Conservation (phyloP, 2,113 vertebrate species). For the Oriolus oriolus region DNA sequence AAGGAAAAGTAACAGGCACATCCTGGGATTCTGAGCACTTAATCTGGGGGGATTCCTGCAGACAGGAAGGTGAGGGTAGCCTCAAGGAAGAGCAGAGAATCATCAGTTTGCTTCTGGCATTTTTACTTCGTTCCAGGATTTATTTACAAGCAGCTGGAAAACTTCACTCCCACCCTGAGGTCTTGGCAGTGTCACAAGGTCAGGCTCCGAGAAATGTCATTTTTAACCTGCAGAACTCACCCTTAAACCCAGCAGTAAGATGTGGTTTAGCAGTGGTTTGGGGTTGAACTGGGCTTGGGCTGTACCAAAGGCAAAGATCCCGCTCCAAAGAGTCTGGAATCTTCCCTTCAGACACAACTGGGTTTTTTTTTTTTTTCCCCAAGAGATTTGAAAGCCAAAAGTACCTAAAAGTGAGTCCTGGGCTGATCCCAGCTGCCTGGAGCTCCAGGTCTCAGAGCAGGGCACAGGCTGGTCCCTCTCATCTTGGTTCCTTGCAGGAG, state of each 20-base stretch:
- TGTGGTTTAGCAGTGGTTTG: accelerated
- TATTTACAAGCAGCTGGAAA: not conserved
- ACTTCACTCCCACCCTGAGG: not conserved
- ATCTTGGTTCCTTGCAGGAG: not conserved
- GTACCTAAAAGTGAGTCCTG: not conserved
- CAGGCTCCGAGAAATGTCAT: not conserved
- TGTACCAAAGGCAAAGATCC: not conserved
- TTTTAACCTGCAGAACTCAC: not conserved
- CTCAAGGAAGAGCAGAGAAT: not conserved
- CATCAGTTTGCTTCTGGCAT: not conserved
- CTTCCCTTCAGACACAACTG: not conserved
- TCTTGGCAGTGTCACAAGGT: not conserved
- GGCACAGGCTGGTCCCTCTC: not conserved
- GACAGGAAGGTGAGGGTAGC: not conserved
- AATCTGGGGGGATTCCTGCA: not conserved
- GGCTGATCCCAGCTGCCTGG: not conserved
- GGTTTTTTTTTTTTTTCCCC: accelerated
- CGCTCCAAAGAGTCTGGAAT: not conserved
- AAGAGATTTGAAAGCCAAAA: not conserved
- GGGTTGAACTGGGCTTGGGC: not conserved
- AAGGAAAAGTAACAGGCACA: not conserved
- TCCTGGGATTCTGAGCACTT: not conserved
- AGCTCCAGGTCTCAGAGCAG: not conserved
- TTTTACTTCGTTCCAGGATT: not conserved
- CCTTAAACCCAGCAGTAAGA: not conserved